Base-by-base conservation (phyloP, 2,888 invertebrate genomes). In the Hoplodrina ambigua region DNA sequence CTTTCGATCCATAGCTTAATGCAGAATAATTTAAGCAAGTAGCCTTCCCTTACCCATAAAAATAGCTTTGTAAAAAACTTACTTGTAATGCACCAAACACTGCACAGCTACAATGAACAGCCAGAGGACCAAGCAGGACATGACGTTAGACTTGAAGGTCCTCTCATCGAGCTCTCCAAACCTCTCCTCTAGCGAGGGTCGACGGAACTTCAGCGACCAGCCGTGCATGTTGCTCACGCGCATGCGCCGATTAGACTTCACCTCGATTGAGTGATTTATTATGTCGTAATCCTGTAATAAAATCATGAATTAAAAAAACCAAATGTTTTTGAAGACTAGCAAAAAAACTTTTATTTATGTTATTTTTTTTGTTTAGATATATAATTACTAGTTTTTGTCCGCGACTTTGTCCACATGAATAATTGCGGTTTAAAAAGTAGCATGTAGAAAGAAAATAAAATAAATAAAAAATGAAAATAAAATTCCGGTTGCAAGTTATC, bases 111-210 rank as follows among this genome's bases (percentile, higher is more conserved):
- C 97, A 62, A 99, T 98, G 89, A 98, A 98, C 57, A 99, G 94
- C 98, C 99, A 99, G 77, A 99, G 97, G 84, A 99, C 97, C 90
- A 98, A 97, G 87, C 99, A 98, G 94, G 99, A 99, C 89, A 98
- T 96, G 96, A 99, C 98, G 91, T 99, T 99, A 19, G 99, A 99
- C 90, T 98, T 98, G 95, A 99, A 99, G 97, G 99, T 99, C 86
- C 97, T 98, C 94, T 99, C 99, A 66, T 98, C 97, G 68, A 98
- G 96, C 88, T 98, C 97, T 77, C 97, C 97, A 92, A 99, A 99
- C 97, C 98, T 97, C 46, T 96, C 96, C 93, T 99, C 99, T 87
- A 99, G 97, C 20, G 97, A 97, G 50, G 96, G 94, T 77, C 98
- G 97, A 68, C 98, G 97, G 94, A 99, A 99, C 76, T 98, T 97